phyloP scores from a whole-genome alignment of 2,888 invertebrate genomes.

The Rhingia rostrata region DNA sequence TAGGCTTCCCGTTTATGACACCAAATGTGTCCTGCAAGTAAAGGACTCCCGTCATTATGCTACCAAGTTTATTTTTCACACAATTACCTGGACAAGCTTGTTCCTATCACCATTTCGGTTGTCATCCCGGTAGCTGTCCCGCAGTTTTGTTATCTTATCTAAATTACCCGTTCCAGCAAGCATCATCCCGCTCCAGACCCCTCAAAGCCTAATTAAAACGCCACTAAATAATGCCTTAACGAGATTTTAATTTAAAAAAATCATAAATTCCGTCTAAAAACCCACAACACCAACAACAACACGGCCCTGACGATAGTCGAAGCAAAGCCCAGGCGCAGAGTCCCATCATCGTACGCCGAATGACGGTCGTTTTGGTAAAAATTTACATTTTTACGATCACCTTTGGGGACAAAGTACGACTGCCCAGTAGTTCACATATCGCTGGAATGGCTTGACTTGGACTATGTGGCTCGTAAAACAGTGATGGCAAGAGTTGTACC shows the following conservation, averaged over 20 bases:
- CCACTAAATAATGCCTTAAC: constrained; percentile 64
- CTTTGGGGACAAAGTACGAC: constrained; percentile 30
- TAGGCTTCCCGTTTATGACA: too few species aligned
- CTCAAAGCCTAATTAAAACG: constrained; percentile 66
- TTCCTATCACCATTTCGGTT: constrained; percentile 40
- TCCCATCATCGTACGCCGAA: constrained; percentile 28
- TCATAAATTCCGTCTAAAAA: constrained; percentile 55
- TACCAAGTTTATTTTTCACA: background rate
- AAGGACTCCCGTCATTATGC: constrained; percentile 1
- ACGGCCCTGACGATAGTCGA: background rate
- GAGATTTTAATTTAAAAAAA: constrained; percentile 63
- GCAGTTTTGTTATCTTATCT: constrained; percentile 64
- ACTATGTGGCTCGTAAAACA: constrained; percentile 38
- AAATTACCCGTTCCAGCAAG: constrained; percentile 36
- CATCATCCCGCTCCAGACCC: background rate
- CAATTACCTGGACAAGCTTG: constrained; percentile 46
- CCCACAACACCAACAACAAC: constrained; percentile 9
- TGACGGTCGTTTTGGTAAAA: constrained; percentile 51
- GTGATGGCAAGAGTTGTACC: constrained; percentile 16
- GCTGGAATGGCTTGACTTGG: background rate
- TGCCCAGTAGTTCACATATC: constrained; percentile 46
- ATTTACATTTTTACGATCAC: constrained; percentile 68
- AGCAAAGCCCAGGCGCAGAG: constrained; percentile 21
- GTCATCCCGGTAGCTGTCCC: constrained; percentile 58
- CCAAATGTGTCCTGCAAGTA: too few species aligned